Conservation (phyloP, 2,113 vertebrate genomes). For the Suncus etruscus region DNA sequence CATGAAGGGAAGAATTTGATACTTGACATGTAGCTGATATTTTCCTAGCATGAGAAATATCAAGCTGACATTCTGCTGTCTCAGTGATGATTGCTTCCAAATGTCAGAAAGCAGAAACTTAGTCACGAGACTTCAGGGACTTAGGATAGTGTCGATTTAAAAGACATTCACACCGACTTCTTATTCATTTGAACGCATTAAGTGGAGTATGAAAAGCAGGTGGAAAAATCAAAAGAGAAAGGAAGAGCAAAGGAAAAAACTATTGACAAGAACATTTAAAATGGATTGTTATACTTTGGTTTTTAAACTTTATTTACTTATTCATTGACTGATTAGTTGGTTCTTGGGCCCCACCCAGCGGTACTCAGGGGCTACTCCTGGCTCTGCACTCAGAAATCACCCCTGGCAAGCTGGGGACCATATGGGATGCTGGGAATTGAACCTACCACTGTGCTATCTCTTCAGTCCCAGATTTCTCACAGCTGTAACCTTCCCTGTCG, state of each 20-base stretch:
- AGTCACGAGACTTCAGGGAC: constrained; percentile 81
- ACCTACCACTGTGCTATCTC: too few species aligned
- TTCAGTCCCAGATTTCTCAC: neutral
- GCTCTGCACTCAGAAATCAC: too few species aligned
- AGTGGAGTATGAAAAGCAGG: constrained; percentile 84
- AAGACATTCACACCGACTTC: constrained; percentile 84
- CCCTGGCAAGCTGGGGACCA: too few species aligned
- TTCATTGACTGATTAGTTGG: too few species aligned
- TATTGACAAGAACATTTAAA: constrained; percentile 72
- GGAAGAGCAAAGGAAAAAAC: constrained; percentile 64
- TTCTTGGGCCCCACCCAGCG: too few species aligned
- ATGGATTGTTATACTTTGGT: constrained; percentile 40
- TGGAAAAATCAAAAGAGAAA: constrained; percentile 69
- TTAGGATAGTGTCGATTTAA: constrained; percentile 86
- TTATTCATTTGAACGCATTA: constrained; percentile 85
- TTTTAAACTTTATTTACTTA: too few species aligned
- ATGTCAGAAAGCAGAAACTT: constrained; percentile 87
- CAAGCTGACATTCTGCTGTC: constrained; percentile 87
- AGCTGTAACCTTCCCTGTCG: neutral
- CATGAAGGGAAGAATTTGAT: constrained; percentile 83
- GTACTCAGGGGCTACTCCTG: too few species aligned
- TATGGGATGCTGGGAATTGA: too few species aligned
- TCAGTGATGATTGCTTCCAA: constrained; percentile 86
- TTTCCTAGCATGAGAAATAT: constrained; percentile 88
- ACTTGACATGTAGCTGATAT: constrained; percentile 87